These are phyloP conservation scores for Sus cebifrons DNA, from an alignment of 2,797 vertebrate genomes.

Conservation along the genomic window DNA sequence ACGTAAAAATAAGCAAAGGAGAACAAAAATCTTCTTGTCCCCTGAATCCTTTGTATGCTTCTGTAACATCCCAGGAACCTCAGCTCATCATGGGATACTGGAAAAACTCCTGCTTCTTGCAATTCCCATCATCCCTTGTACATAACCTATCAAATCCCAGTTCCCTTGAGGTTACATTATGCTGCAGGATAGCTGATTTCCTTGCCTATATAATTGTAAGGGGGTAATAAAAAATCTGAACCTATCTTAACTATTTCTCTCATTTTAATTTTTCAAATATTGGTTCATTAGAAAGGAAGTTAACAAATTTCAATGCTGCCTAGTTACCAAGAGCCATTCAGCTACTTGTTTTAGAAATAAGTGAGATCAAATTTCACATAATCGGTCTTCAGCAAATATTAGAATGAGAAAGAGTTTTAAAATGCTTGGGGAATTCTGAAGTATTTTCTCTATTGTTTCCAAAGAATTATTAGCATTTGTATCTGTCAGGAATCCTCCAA, in stretches of 20 bases:
- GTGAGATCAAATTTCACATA: conserved; percentile 29
- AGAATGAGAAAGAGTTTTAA: conserved; percentile 44
- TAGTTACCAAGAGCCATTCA: conserved; percentile 5
- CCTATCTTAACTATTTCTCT: background rate
- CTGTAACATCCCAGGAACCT: background rate
- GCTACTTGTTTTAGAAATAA: conserved; percentile 12
- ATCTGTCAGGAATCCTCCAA: background rate
- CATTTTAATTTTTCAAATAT: conserved; percentile 14
- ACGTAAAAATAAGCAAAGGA: background rate
- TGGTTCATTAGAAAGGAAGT: conserved; percentile 42
- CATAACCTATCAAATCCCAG: background rate
- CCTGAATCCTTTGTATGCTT: background rate
- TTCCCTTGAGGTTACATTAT: background rate
- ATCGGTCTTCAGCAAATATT: background rate
- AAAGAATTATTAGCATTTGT: background rate
- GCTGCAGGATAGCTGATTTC: background rate
- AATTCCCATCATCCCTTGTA: background rate
- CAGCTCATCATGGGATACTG: background rate
- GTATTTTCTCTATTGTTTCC: background rate
- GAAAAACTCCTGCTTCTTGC: background rate
- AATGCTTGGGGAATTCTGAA: conserved; percentile 23
- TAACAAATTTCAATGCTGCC: background rate
- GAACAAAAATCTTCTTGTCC: background rate
- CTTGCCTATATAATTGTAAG: background rate
- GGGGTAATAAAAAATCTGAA: background rate